A percentile compares a stretch with the other conserved stretches of the same genome.
Evolutionary conservation across 2,797 vertebrate genomes (phyloP).

Genomic region (Calcarius lapponicus): DNA sequence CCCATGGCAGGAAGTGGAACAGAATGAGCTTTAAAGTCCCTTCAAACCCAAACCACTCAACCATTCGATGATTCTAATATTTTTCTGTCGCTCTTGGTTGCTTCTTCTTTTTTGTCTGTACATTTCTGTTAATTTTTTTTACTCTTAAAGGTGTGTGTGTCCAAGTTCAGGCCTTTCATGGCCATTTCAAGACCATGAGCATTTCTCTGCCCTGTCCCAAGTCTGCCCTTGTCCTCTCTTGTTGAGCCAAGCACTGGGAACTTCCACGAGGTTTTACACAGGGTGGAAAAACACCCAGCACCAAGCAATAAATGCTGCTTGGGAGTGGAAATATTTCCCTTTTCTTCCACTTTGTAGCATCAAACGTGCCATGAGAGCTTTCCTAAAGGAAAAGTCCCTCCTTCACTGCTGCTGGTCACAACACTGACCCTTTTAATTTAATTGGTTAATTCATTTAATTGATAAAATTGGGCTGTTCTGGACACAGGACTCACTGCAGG

Average conservation of each 20-base stretch:
- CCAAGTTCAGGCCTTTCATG: neutral
- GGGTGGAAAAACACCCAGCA: neutral
- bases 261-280: rapidly evolving
- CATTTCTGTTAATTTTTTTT: rapidly evolving
- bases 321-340: neutral
- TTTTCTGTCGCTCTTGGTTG: neutral
- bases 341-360: neutral
- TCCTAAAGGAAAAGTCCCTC: neutral
- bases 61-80: rapidly evolving
- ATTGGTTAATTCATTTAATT: neutral
- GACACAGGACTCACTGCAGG: neutral
- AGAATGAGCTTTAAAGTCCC: neutral
- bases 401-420: rapidly evolving
- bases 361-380: neutral
- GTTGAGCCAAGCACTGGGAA: rapidly evolving
- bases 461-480: neutral
- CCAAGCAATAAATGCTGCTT: neutral
- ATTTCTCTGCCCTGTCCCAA: neutral
- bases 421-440: neutral
- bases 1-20: neutral
- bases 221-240: neutral
- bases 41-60: neutral
- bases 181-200: neutral
- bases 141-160: neutral
- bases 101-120: neutral